A percentile compares a stretch with the other conserved stretches of the same genome.
phyloP scores from a whole-genome alignment of 2,797 vertebrate species.

The Pseudopleuronectes americanus region DNA sequence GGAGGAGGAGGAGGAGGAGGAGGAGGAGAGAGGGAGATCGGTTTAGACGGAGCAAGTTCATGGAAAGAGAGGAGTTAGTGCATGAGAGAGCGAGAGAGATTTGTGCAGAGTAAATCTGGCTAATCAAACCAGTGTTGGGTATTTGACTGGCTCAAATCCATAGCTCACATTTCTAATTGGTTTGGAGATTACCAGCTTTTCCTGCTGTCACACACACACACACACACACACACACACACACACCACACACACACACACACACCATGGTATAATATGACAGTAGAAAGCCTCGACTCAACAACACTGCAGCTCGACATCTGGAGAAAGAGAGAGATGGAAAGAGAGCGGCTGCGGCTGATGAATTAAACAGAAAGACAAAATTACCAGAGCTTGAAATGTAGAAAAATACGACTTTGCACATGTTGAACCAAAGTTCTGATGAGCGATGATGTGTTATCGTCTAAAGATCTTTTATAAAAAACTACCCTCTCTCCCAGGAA shows the following conservation, averaged over 20 bases:
- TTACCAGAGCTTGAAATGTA: slow-evolving; percentile 61
- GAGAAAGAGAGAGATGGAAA: slow-evolving; percentile 46
- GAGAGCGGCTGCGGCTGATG: slow-evolving; percentile 51
- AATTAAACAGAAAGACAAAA: slow-evolving; percentile 65
- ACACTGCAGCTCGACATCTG: slow-evolving; percentile 47
- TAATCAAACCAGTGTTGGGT: slow-evolving; percentile 82
- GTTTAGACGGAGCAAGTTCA: slow-evolving; percentile 52
- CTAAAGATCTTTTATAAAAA: slow-evolving; percentile 24
- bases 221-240: slow-evolving; percentile 2
- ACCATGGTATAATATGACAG: slow-evolving; percentile 67
- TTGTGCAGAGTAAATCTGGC: slow-evolving; percentile 70
- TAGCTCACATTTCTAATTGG: slow-evolving; percentile 84
- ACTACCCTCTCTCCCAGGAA: background rate
- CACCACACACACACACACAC: slow-evolving; percentile 27
- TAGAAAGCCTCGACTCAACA: slow-evolving; percentile 49
- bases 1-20: background rate
- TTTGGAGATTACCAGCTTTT: slow-evolving; percentile 83
- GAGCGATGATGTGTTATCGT: slow-evolving; percentile 29
- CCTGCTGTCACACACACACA: slow-evolving; percentile 68
- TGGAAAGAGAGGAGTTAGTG: slow-evolving; percentile 54
- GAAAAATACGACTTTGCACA: slow-evolving; percentile 56
- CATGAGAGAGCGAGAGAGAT: slow-evolving; percentile 41
- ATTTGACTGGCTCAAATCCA: slow-evolving; percentile 82
- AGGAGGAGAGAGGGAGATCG: slow-evolving; percentile 20
- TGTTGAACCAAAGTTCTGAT: slow-evolving; percentile 43